Conservation (phyloP, 2,888 invertebrate genomes). For the Drosophila pullipes region DNA sequence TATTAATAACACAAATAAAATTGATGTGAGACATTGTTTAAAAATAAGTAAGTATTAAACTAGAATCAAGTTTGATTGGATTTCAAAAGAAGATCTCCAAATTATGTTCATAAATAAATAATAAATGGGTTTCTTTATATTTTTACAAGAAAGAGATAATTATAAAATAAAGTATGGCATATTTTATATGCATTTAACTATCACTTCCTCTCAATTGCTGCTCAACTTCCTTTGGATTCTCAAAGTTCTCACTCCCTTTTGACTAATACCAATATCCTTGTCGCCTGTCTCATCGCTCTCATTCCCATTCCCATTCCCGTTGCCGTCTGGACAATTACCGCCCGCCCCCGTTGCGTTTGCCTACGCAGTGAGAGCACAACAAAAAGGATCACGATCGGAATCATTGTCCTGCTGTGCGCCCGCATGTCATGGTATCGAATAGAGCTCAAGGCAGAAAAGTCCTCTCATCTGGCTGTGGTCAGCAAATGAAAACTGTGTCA, state of each 20-base stretch:
- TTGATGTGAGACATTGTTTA: neutral
- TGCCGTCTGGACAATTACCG: slow-evolving; percentile 56
- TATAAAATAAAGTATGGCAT: neutral
- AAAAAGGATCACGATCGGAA: slow-evolving; percentile 61
- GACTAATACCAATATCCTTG: slow-evolving; percentile 20
- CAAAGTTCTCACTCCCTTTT: slow-evolving; percentile 1
- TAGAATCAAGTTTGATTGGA: neutral
- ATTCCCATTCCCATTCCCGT: neutral
- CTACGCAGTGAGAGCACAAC: slow-evolving; percentile 16
- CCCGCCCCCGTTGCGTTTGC: slow-evolving; percentile 67
- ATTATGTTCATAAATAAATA: neutral
- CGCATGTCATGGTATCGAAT: neutral
- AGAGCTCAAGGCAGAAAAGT: neutral
- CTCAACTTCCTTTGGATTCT: slow-evolving; percentile 3
- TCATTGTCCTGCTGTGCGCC: slow-evolving; percentile 65
- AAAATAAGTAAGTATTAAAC: neutral
- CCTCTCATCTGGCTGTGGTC: slow-evolving; percentile 58
- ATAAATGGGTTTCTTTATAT: neutral
- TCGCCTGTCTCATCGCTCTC: slow-evolving; percentile 7
- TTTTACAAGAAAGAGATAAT: neutral
- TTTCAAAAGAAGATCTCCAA: neutral
- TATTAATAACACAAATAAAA: neutral
- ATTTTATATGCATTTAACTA: too few species aligned
- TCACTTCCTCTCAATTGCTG: slow-evolving; percentile 3
- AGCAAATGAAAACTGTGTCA: slow-evolving; percentile 51